phyloP scores from a whole-genome alignment of 2,888 invertebrate species.

The Machimus rusticus region DNA sequence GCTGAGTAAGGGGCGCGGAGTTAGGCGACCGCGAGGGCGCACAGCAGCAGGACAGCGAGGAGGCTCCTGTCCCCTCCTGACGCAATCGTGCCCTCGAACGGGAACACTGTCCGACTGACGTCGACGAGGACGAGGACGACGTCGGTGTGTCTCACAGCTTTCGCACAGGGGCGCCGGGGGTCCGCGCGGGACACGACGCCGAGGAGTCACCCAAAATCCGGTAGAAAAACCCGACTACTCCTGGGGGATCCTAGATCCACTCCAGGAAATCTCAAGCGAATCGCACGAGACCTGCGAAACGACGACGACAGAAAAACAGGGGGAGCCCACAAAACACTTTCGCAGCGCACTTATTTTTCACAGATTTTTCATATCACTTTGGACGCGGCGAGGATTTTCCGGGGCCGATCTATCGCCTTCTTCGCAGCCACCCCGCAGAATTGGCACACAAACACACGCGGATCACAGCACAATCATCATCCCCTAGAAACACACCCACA shows the following conservation, averaged over 20 bases:
- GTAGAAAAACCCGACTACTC: not conserved
- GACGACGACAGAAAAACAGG: not conserved
- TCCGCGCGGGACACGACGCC: not conserved
- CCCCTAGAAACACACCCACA: constrained; percentile 40
- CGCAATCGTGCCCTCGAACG: not conserved
- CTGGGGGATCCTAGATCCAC: not conserved
- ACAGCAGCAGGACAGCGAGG: not conserved
- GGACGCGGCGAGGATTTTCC: not conserved
- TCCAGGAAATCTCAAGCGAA: not conserved
- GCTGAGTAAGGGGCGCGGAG: not conserved
- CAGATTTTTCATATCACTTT: not conserved
- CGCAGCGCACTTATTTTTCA: not conserved
- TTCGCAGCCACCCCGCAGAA: not conserved
- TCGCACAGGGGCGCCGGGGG: not conserved
- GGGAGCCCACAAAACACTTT: not conserved
- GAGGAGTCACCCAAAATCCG: not conserved
- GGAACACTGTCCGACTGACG: not conserved
- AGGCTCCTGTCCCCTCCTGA: not conserved
- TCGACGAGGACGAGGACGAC: not conserved
- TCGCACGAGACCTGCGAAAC: not conserved
- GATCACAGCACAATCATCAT: constrained; percentile 29
- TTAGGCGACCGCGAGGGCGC: not conserved
- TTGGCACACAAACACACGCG: constrained; percentile 23
- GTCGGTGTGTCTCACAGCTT: not conserved
- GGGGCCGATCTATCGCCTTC: not conserved